phyloP scores from a whole-genome alignment of 2,113 vertebrate species.

The Paedocypris sp. region DNA sequence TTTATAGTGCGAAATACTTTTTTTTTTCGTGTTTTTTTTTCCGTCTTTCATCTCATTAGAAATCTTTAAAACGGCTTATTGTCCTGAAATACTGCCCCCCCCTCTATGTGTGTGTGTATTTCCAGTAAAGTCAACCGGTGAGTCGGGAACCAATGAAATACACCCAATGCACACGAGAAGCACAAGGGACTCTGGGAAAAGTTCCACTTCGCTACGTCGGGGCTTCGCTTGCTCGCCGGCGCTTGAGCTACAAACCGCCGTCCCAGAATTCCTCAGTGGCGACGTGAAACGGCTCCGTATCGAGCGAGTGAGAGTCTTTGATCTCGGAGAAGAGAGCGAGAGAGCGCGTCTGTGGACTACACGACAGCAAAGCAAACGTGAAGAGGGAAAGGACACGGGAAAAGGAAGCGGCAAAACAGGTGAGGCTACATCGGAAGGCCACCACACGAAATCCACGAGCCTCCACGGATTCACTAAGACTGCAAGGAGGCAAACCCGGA shows the following conservation, averaged over 20 bases:
- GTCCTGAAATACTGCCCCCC: constrained; percentile 58
- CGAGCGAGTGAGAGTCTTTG: constrained; percentile 98
- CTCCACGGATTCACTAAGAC: constrained; percentile 99
- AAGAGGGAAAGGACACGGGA: constrained; percentile 73
- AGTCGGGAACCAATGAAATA: constrained; percentile 94
- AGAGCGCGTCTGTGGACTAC: constrained; percentile 78
- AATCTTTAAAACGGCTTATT: constrained; percentile 64
- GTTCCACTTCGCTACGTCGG: constrained; percentile 72
- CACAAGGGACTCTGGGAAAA: constrained; percentile 94
- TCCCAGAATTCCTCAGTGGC: constrained; percentile 87
- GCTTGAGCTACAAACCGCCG: constrained; percentile 68
- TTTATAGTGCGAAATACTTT: constrained; percentile 71
- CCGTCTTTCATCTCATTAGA: constrained; percentile 67
- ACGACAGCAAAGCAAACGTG: constrained; percentile 97
- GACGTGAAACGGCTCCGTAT: constrained; percentile 92
- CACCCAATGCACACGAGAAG: constrained; percentile 91
- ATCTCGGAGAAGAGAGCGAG: constrained; percentile 83
- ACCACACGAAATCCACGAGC: constrained; percentile 98
- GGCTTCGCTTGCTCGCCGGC: constrained; percentile 57
- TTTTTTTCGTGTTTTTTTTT: too few relatives aligned
- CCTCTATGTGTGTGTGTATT: constrained; percentile 43
- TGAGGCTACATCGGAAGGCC: constrained; percentile 89
- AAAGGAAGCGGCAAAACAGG: constrained; percentile 89
- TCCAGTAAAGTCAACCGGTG: constrained; percentile 58
- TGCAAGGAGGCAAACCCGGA: constrained; percentile 82